Conservation (phyloP, 2,888 invertebrate species). For the Opisthograptis luteolata region DNA sequence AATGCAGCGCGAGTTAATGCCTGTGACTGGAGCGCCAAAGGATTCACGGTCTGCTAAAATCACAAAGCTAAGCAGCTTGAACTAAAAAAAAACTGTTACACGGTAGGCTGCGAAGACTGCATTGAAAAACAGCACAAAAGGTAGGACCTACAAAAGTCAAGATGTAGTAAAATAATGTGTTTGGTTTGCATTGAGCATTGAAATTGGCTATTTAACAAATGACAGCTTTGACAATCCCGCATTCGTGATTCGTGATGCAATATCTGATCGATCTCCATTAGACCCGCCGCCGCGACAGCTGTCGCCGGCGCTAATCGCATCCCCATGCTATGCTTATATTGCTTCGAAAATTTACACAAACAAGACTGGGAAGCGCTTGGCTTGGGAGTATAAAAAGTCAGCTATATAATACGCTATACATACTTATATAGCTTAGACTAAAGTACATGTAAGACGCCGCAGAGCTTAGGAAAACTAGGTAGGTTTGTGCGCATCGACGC, state of each 20-base stretch:
- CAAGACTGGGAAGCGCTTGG: constrained; percentile 27
- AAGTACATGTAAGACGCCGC: constrained; percentile 50
- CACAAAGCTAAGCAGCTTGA: constrained; percentile 4
- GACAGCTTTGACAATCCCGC: constrained; percentile 8
- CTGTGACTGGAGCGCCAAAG: background rate
- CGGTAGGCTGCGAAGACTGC: background rate
- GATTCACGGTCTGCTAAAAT: constrained; percentile 8
- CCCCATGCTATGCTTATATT: constrained; percentile 2
- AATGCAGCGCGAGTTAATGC: background rate
- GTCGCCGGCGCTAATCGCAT: constrained; percentile 10
- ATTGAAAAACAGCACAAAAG: background rate
- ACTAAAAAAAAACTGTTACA: background rate
- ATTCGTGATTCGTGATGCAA: constrained; percentile 5
- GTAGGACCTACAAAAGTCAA: background rate
- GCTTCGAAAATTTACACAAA: constrained; percentile 17
- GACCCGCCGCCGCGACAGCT: constrained; percentile 9
- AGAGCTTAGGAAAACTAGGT: constrained; percentile 57
- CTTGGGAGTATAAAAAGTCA: constrained; percentile 13
- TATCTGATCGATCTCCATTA: constrained; percentile 14
- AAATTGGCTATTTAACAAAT: constrained; percentile 8
- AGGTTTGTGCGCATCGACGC: constrained; percentile 44
- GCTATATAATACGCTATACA: background rate
- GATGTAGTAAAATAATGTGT: background rate
- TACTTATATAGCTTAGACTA: constrained; percentile 7
- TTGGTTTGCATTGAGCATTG: constrained; percentile 15